Conservation (phyloP, 2,113 vertebrate genomes). For the Lanius ludovicianus region DNA sequence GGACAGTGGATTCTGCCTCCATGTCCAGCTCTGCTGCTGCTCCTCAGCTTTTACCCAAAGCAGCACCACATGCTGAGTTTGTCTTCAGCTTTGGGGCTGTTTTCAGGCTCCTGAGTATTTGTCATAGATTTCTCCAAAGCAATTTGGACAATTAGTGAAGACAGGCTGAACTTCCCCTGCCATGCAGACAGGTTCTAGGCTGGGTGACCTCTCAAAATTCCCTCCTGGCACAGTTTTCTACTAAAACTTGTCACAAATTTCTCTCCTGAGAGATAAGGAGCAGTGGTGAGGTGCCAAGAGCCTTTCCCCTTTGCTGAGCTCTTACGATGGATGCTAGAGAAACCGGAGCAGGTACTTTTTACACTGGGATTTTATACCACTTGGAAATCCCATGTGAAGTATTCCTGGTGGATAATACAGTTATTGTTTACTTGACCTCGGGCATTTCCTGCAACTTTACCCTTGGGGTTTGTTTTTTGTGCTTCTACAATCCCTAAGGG, state of each 20-base stretch:
- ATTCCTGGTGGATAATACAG: neutral
- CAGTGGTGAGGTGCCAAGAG: neutral
- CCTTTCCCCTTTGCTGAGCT: neutral
- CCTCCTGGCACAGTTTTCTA: neutral
- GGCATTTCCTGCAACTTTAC: neutral
- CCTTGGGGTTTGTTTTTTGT: neutral
- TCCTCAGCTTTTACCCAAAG: neutral
- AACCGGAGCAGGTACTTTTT: neutral
- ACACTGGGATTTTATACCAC: neutral
- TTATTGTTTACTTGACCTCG: neutral
- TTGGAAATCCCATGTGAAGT: neutral
- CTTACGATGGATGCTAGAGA: neutral
- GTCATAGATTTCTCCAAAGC: neutral
- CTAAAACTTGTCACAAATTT: neutral
- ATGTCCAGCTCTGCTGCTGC: neutral
- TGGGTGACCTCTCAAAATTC: neutral
- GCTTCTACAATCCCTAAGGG: neutral
- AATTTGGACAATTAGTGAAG: neutral
- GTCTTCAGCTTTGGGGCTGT: neutral
- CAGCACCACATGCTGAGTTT: neutral
- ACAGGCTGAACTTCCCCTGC: neutral
- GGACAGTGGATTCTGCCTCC: neutral
- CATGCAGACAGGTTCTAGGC: neutral
- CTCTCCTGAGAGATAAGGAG: neutral
- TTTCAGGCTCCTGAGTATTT: neutral